Conservation (phyloP, 2,113 vertebrate genomes). For the Todiramphus chloris region DNA sequence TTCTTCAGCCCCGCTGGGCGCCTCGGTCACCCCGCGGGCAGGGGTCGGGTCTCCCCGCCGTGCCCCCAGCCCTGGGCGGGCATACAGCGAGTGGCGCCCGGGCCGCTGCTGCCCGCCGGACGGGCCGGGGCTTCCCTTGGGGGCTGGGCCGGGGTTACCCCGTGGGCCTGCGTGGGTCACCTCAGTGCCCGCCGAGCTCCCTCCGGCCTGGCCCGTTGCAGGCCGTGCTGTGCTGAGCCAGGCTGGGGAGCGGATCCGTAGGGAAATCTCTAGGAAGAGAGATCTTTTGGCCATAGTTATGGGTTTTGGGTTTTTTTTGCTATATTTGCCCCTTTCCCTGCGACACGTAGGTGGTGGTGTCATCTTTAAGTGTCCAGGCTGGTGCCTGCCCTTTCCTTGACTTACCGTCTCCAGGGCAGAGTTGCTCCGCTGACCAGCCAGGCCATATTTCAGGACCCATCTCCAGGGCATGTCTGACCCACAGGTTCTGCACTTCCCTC, state of each 20-base stretch:
- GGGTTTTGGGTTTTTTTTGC: not conserved
- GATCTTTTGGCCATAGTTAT: not conserved
- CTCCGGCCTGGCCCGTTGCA: not conserved
- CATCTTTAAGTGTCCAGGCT: not conserved
- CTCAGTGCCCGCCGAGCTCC: too few species aligned
- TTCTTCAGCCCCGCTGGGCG: too few species aligned
- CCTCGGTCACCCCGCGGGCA: rapidly evolving
- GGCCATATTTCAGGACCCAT: rapidly evolving
- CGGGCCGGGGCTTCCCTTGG: too few species aligned
- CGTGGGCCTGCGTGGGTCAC: too few species aligned
- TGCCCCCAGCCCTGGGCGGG: not conserved
- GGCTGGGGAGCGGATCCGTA: not conserved
- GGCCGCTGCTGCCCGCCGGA: too few species aligned
- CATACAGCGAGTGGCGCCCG: not conserved
- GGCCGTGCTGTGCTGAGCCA: not conserved
- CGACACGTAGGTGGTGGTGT: not conserved
- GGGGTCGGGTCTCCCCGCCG: not conserved
- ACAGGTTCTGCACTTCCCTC: not conserved
- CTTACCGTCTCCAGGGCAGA: not conserved
- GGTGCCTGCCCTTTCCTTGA: not conserved
- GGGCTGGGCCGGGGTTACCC: not conserved
- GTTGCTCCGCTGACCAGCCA: not conserved
- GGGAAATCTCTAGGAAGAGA: not conserved
- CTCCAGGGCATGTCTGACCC: not conserved
- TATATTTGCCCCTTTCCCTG: rapidly evolving